Conservation (phyloP, 2,888 invertebrate genomes). For the Ectemnius lituratus region DNA sequence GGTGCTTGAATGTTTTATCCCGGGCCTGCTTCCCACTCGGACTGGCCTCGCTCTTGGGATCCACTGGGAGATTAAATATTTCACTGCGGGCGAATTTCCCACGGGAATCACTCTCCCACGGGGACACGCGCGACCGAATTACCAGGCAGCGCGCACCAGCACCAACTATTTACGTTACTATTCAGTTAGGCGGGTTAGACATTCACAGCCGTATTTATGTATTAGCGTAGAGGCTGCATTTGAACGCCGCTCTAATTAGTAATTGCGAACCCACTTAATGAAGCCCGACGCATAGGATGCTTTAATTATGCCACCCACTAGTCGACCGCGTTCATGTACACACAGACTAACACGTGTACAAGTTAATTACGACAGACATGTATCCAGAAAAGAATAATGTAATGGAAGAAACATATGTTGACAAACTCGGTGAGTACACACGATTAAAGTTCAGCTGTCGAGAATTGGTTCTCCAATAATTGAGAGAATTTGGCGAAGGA, state of each 20-base stretch:
- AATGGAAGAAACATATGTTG: neutral
- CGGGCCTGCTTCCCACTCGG: conserved; percentile 3
- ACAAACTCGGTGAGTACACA: neutral
- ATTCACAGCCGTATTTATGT: conserved; percentile 29
- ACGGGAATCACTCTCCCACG: conserved; percentile 50
- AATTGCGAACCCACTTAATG: conserved; percentile 11
- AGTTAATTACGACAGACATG: too few species aligned
- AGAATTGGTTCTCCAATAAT: neutral
- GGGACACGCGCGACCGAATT: conserved; percentile 40
- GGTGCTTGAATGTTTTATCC: conserved; percentile 41
- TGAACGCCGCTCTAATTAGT: conserved; percentile 10
- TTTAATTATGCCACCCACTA: too few species aligned
- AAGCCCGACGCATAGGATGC: neutral
- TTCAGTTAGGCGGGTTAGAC: neutral
- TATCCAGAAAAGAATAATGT: too few species aligned
- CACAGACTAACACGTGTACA: too few species aligned
- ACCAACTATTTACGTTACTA: conserved; percentile 19
- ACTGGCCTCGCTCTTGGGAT: conserved; percentile 10
- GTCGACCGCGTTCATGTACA: too few species aligned
- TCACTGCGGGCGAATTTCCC: conserved; percentile 41
- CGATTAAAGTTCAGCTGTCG: neutral
- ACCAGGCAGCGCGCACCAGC: neutral
- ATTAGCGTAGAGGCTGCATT: neutral
- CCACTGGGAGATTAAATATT: conserved; percentile 37
- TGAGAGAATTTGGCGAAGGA: neutral